Conservation (phyloP, 2,113 vertebrate genomes). For the Rhynchopsitta pachyrhyncha region DNA sequence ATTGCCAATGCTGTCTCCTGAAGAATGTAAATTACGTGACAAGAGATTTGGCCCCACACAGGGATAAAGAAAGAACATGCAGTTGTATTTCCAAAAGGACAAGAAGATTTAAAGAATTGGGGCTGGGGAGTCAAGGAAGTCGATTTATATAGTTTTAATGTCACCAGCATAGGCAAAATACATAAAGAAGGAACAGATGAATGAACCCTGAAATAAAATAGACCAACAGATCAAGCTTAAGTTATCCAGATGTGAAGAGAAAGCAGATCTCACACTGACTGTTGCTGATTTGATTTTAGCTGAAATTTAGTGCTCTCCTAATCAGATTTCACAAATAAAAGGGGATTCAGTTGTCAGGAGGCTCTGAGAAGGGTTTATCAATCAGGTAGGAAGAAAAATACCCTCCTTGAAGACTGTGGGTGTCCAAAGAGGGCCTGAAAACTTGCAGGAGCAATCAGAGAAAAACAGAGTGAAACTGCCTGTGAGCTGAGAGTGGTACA, state of each 20-base stretch:
- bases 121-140: background rate
- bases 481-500: background rate
- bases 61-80: slow-evolving; percentile 26
- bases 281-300: slow-evolving; percentile 8
- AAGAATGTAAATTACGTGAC: slow-evolving; percentile 27
- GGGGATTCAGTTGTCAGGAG: background rate
- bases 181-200: background rate
- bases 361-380: background rate
- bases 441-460: background rate
- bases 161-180: background rate
- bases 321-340: slow-evolving; percentile 1
- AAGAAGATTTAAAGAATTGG: background rate
- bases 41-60: background rate
- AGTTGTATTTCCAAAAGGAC: slow-evolving; percentile 12
- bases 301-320: background rate
- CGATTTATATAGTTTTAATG: background rate
- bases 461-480: background rate
- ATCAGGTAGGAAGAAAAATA: slow-evolving; percentile 9
- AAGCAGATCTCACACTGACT: background rate
- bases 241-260: background rate
- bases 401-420: background rate
- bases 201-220: background rate
- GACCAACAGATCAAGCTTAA: background rate
- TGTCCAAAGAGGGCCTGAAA: background rate
- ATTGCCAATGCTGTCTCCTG: background rate